Base-by-base conservation (phyloP, 1,140 invertebrate genomes). In the Melanaphis sacchari region DNA sequence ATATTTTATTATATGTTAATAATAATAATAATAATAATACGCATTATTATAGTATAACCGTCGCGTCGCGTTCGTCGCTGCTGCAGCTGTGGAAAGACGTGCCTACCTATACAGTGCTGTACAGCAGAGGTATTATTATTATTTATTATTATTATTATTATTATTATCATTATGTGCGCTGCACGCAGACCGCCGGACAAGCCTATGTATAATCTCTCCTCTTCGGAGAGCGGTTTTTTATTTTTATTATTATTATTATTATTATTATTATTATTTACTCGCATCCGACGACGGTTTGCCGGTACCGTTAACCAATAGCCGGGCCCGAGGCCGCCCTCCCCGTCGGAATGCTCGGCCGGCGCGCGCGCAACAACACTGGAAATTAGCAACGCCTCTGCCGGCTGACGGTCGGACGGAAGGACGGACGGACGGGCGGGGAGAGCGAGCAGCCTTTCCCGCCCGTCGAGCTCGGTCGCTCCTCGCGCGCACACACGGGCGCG, bases 231-330 rank as follows among this genome's bases (percentile, higher is more conserved):
- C 46, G 5, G 46, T 49, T 88, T 88, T 49, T 26, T 49, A 9
- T 26, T 89, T 88, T 36, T n/a, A n/a, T n/a, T n/a, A n/a, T n/a
- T n/a, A n/a, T n/a, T n/a, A n/a, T 36, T 88, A 89, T 89, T 89
- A 89, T 89, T 52, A 49, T 49, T 54, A 40, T 41, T 54, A 31
- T 90, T 66, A 41, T 90, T 59, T 59, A 41, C 52, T 54, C 89
- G 46, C 90, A 24, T 91, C 90, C 90, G 38, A 91, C 91, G 91
- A 84, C 81, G 91, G 91, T 93, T 93, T 84, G 91, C 81, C 76
- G 46, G 91, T 84, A 93, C 91, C 91, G 91, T 93, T 93, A 93
- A 93, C 91, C 91, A 93, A 93, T 93, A 93, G 91, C 91, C n/a
- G 91, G 11, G 81, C 81, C 91, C 81, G 46, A 46, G 41, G 91